phyloP scores from a whole-genome alignment of 2,888 invertebrate species.

The Mythimna loreyi region DNA sequence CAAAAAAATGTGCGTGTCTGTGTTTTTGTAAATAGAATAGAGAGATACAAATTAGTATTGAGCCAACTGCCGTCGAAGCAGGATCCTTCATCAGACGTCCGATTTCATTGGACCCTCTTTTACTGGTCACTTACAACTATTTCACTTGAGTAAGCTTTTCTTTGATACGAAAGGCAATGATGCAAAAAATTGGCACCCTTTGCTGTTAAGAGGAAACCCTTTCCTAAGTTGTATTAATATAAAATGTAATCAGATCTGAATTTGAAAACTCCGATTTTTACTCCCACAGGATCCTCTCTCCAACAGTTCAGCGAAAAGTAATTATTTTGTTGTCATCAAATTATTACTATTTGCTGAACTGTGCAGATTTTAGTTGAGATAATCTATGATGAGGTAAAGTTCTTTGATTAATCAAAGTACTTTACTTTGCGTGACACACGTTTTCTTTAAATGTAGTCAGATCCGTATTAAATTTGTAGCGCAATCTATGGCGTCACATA shows the following conservation, averaged over 20 bases:
- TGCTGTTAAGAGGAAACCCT: neutral
- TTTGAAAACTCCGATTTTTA: neutral
- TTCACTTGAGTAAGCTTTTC: constrained; percentile 39
- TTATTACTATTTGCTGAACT: no score
- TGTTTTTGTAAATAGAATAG: neutral
- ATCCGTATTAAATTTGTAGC: no score
- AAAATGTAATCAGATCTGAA: neutral
- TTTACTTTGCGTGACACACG: no score
- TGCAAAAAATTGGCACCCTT: constrained; percentile 20
- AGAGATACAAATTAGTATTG: constrained; percentile 3
- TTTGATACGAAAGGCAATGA: constrained; percentile 29
- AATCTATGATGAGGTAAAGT: no score
- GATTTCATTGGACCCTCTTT: constrained; percentile 43
- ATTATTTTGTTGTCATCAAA: no score
- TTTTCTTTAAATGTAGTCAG: no score
- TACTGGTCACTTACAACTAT: constrained; percentile 37
- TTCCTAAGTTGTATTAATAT: constrained; percentile 1
- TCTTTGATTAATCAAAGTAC: no score
- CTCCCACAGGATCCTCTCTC: no score
- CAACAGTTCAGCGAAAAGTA: no score
- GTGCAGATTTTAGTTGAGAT: neutral
- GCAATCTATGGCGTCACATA: no score
- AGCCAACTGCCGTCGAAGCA: neutral
- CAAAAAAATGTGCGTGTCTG: neutral
- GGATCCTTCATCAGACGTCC: constrained; percentile 40